These are phyloP conservation scores for Gonocerus acuteangulatus DNA, from an alignment of 2,888 invertebrate genomes.

Conservation along the genomic window DNA sequence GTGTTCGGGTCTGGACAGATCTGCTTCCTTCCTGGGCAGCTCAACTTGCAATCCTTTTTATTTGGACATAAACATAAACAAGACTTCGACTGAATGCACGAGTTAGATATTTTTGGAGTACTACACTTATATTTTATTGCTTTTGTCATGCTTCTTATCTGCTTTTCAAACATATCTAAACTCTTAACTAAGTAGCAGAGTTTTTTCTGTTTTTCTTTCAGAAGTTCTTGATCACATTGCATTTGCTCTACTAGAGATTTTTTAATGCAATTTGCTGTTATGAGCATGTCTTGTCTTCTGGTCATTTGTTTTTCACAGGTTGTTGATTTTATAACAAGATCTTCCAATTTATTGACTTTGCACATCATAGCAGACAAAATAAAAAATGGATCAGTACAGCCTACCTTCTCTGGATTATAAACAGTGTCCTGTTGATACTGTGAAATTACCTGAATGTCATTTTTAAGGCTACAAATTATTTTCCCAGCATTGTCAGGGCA, in stretches of 20 bases:
- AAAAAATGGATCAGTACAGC: conserved; percentile 1
- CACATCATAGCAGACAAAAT: conserved; percentile 22
- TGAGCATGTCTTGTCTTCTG: conserved; percentile 4
- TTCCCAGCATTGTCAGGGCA: not conserved
- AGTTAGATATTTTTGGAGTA: not conserved
- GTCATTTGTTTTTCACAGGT: not conserved
- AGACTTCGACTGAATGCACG: not conserved
- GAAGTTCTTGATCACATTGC: not conserved
- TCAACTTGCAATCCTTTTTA: not conserved
- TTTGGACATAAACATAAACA: not conserved
- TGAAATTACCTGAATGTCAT: conserved; percentile 9
- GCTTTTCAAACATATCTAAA: conserved; percentile 16
- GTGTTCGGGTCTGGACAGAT: not conserved
- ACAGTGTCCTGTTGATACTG: not conserved
- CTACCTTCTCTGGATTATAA: not conserved
- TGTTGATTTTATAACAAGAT: not conserved
- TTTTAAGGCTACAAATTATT: conserved; percentile 5
- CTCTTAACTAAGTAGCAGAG: not conserved
- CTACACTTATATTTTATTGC: not conserved
- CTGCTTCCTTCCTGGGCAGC: not conserved
- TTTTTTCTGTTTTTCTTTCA: conserved; percentile 6
- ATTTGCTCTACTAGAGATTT: conserved; percentile 1
- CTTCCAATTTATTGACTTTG: conserved; percentile 17
- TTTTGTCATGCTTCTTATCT: not conserved
- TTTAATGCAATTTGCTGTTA: not conserved